A percentile compares a stretch with the other conserved stretches of the same genome.
Evolutionary conservation across 1,140 invertebrate species (phyloP).

Genomic region (Trichoplusia ni): DNA sequence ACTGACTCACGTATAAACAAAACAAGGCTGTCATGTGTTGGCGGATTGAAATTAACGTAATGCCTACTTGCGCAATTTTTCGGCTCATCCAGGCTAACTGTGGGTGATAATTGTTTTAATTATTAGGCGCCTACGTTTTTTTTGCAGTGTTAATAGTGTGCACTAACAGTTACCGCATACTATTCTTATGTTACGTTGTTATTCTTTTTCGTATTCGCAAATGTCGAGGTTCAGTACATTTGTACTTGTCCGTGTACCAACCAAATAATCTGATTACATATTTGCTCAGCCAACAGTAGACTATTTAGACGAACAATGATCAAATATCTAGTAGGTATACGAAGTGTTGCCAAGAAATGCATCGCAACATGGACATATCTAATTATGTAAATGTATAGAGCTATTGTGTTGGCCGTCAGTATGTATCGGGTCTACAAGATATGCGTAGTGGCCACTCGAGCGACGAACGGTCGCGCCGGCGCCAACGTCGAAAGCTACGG

Average conservation of each 20-base stretch:
- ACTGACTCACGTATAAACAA: slow-evolving; percentile 66
- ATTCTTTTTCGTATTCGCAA: no score
- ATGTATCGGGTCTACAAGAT: slow-evolving; percentile 25
- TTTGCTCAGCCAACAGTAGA: background rate
- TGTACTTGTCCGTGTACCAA: no score
- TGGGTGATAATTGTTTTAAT: slow-evolving; percentile 47
- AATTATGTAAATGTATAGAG: slow-evolving; percentile 39
- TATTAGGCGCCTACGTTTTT: slow-evolving; percentile 42
- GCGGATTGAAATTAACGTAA: slow-evolving; percentile 52
- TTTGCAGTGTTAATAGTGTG: slow-evolving; percentile 35
- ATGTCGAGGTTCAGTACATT: background rate
- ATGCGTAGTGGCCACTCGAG: slow-evolving; percentile 41
- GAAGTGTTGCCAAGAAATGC: slow-evolving; percentile 21
- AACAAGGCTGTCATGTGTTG: slow-evolving; percentile 51
- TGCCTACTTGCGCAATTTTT: slow-evolving; percentile 49
- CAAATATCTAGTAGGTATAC: slow-evolving; percentile 4
- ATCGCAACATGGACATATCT: slow-evolving; percentile 21
- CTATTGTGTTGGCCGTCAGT: slow-evolving; percentile 36
- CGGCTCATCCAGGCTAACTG: slow-evolving; percentile 46
- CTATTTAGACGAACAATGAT: background rate
- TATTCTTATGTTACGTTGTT: no score
- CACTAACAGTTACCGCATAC: slow-evolving; percentile 1
- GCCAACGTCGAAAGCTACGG: slow-evolving; percentile 42
- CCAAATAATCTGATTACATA: no score
- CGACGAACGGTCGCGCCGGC: slow-evolving; percentile 35